Evolutionary conservation across 1,140 invertebrate genomes (phyloP).

Genomic region (Proctacanthus coquilletti): DNA sequence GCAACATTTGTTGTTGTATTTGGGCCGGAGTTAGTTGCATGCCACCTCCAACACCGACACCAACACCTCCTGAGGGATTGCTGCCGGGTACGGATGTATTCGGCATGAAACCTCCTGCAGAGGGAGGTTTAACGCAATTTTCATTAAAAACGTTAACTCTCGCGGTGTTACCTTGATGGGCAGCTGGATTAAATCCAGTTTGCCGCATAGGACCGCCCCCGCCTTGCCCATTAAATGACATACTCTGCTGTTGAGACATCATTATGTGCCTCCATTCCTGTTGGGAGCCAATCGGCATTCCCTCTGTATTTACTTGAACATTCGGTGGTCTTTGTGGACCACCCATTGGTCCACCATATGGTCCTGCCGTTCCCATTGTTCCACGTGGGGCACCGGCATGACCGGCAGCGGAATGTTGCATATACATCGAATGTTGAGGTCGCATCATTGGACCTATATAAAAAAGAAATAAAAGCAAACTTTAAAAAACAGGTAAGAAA

Average conservation of each 20-base stretch:
- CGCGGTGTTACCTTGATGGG: constrained; percentile 8
- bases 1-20: constrained; percentile 33
- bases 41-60: constrained; percentile 21
- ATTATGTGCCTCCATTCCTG: constrained; percentile 55
- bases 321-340: constrained; percentile 32
- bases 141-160: constrained; percentile 5
- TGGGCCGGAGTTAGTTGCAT: constrained; percentile 37
- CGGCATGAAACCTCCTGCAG: constrained; percentile 24
- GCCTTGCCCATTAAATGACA: constrained; percentile 36
- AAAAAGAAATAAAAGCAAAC: constrained; percentile 3
- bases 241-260: constrained; percentile 50
- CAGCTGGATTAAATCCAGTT: constrained; percentile 48
- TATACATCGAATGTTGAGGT: constrained; percentile 38
- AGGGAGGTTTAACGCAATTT: not conserved
- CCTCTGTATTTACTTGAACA: constrained; percentile 37
- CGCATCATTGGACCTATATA: constrained; percentile 48
- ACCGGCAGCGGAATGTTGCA: constrained; percentile 26
- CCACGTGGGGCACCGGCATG: constrained; percentile 13
- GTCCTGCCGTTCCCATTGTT: constrained; percentile 32
- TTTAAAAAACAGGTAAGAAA: constrained; percentile 1
- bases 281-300: constrained; percentile 39
- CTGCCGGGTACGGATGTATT: constrained; percentile 20
- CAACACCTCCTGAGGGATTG: constrained; percentile 9
- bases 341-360: constrained; percentile 26
- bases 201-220: constrained; percentile 34